Percentiles rank a stretch among this genome's conserved stretches.
Evolutionary conservation across 2,797 vertebrate genomes (phyloP).

Genomic region (Morus bassanus): DNA sequence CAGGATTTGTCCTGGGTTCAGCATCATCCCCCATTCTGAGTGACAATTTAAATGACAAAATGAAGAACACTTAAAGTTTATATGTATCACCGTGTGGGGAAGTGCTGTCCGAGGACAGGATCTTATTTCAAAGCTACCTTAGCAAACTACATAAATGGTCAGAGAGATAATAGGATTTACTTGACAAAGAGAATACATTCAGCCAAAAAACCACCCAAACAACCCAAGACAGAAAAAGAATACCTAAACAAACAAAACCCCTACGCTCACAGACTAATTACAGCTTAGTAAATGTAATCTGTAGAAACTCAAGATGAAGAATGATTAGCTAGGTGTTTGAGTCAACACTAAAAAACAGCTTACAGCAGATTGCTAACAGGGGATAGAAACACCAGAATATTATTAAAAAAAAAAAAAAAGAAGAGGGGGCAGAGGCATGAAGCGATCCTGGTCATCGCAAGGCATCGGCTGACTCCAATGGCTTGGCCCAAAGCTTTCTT

Average conservation of each 20-base stretch:
- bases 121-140: neutral
- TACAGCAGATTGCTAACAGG: rapidly evolving
- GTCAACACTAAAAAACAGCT: neutral
- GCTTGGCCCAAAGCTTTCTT: neutral
- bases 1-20: neutral
- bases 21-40: rapidly evolving
- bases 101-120: neutral
- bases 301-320: neutral
- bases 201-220: neutral
- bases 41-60: neutral
- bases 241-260: too few relatives aligned
- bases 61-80: neutral
- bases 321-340: neutral
- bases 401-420: neutral
- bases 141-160: neutral
- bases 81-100: rapidly evolving
- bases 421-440: rapidly evolving
- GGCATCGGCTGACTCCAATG: rapidly evolving
- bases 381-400: rapidly evolving
- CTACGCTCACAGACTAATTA: rapidly evolving
- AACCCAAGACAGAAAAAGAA: neutral
- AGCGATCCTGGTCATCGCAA: rapidly evolving
- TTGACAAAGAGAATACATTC: neutral
- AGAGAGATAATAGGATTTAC: neutral
- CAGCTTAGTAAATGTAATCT: neutral